Evolutionary conservation across 2,888 invertebrate genomes (phyloP).

Genomic region (Salticus scenicus): DNA sequence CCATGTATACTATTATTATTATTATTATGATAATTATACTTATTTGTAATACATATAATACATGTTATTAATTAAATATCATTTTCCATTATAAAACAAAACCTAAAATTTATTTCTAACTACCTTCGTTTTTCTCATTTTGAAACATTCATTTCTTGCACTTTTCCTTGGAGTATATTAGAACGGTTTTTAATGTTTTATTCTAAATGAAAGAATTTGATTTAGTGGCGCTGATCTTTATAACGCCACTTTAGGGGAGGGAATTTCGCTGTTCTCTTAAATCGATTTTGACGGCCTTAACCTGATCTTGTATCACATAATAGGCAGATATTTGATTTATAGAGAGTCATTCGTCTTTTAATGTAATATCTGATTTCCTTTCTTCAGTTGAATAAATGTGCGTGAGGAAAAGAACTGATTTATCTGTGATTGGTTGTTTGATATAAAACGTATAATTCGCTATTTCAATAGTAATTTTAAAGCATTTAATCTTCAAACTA

Average conservation of each 20-base stretch:
- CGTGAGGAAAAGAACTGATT: background rate
- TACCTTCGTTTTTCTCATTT: no score
- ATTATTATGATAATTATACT: no score
- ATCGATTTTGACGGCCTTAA: background rate
- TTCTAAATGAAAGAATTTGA: slow-evolving; percentile 1
- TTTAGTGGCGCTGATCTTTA: background rate
- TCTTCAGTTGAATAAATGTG: background rate
- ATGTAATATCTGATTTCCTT: background rate
- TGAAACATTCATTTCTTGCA: background rate
- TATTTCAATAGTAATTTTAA: no score
- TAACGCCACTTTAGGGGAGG: background rate
- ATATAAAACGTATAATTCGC: background rate
- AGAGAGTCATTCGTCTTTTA: background rate
- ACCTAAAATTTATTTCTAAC: no score
- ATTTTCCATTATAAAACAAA: no score
- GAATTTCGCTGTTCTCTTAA: background rate
- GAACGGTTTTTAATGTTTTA: background rate
- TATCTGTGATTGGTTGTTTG: background rate
- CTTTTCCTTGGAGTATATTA: background rate
- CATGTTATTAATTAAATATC: no score
- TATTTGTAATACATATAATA: no score
- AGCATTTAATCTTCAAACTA: no score
- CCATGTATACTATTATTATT: no score
- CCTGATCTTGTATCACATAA: background rate
- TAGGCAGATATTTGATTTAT: background rate